Base-by-base conservation (phyloP, 2,113 vertebrate species). In the Arizona elegans region DNA sequence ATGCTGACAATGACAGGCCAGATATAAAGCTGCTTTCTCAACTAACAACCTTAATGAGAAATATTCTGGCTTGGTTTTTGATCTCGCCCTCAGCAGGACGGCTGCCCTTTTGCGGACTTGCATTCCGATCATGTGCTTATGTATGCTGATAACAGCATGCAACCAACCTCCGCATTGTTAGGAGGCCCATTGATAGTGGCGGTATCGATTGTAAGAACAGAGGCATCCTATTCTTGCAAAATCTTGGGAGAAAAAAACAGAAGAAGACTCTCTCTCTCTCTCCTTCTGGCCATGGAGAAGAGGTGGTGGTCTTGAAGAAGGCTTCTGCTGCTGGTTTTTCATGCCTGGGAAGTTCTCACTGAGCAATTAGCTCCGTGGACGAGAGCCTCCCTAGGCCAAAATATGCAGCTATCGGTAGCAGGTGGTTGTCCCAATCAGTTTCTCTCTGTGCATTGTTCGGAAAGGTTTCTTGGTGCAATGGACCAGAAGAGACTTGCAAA, bases 31-130 rank as follows among this genome's bases (percentile, higher is more conserved):
- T 0, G 1, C 81, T 38, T 92, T 92, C 88, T 65, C 50, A 94
- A 86, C 23, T 91, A 94, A 92, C n/a, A 85, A 8, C 23, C 93
- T 92, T 89, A 95, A 94, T 91, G 90, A 95, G 93, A 86, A 94
- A 1, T 89, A 90, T 91, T 93, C 93, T 93, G 0, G n/a, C 87
- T 92, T 91, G 70, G n/a, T 90, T 95, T 59, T 94, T 95, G 70
- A 43, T 93, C 87, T 94, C 93, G 8, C 10, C 55, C 54, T 6
- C 89, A 94, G 92, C 86, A 23, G 5, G 90, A 24, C 50, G 55
- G 24, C 85, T 93, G 1, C 58, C 33, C 81, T 94, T 75, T 92
- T 92, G 47, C 65, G 93, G 92, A 87, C 26, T 91, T 21, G 19
- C 91, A 92, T 87, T 62, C 55, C 70, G 93, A 58, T 54, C 13